These are phyloP conservation scores for Poeciliopsis turneri DNA, from an alignment of 2,797 vertebrate genomes.

Conservation along the genomic window DNA sequence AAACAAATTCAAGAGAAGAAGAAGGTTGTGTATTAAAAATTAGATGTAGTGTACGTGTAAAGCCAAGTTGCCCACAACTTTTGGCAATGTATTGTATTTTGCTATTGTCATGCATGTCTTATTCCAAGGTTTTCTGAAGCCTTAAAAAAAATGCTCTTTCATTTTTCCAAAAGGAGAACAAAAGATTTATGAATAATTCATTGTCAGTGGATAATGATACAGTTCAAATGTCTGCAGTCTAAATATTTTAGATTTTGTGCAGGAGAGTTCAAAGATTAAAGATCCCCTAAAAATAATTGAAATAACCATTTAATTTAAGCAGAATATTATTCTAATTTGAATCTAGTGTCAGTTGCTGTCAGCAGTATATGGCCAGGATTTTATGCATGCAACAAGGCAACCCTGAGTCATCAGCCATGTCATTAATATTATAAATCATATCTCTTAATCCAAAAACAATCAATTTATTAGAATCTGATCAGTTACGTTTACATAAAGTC, in stretches of 20 bases:
- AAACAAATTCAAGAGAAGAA: neutral
- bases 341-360: neutral
- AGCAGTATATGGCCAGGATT: neutral
- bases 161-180: neutral
- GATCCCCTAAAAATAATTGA: too few species aligned
- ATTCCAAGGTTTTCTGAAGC: neutral
- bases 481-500: neutral
- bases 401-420: neutral
- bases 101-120: neutral
- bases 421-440: neutral
- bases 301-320: constrained; percentile 2
- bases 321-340: neutral
- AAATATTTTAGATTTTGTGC: neutral
- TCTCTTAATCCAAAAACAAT: neutral
- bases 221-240: neutral
- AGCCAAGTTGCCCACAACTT: neutral
- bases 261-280: neutral
- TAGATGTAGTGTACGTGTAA: neutral
- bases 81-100: neutral
- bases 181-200: neutral
- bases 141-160: neutral
- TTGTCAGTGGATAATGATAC: neutral
- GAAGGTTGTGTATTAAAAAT: neutral
- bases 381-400: neutral
- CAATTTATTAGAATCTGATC: neutral